A percentile compares a stretch with the other conserved stretches of the same genome.
These are phyloP conservation scores for Mellivora capensis DNA, from an alignment of 2,113 vertebrate genomes.

Conservation along the genomic window DNA sequence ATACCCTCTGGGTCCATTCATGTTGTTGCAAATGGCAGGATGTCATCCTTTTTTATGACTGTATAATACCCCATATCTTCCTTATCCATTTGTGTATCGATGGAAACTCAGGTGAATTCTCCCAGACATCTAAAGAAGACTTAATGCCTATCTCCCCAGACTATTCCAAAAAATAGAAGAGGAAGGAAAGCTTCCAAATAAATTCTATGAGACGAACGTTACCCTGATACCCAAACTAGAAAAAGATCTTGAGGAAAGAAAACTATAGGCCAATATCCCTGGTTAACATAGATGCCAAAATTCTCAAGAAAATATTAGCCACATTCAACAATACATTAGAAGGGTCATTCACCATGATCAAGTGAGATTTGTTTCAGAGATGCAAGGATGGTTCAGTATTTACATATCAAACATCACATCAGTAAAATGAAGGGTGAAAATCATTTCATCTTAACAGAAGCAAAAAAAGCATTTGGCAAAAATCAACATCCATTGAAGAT, in stretches of 20 bases:
- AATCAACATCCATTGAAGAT: not conserved
- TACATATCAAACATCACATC: not conserved
- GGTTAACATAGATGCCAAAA: not conserved
- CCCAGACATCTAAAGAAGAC: not conserved
- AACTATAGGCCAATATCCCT: not conserved
- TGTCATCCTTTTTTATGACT: not conserved
- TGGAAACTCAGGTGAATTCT: not conserved
- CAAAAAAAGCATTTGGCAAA: not conserved
- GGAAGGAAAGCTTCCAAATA: not conserved
- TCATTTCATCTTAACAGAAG: not conserved
- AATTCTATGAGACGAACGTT: not conserved
- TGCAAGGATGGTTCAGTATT: not conserved
- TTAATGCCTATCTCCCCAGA: not conserved
- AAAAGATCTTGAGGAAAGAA: not conserved
- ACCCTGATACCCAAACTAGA: not conserved
- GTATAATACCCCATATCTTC: not conserved
- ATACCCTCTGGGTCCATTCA: not conserved
- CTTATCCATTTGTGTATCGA: not conserved
- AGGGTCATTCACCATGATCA: not conserved
- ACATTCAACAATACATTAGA: not conserved
- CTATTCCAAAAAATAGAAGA: not conserved
- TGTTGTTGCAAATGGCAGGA: not conserved
- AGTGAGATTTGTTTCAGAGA: not conserved
- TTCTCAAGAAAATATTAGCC: not conserved
- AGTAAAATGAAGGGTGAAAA: not conserved